phyloP scores from a whole-genome alignment of 2,888 invertebrate species.

The Lepeophtheirus nordmannii region DNA sequence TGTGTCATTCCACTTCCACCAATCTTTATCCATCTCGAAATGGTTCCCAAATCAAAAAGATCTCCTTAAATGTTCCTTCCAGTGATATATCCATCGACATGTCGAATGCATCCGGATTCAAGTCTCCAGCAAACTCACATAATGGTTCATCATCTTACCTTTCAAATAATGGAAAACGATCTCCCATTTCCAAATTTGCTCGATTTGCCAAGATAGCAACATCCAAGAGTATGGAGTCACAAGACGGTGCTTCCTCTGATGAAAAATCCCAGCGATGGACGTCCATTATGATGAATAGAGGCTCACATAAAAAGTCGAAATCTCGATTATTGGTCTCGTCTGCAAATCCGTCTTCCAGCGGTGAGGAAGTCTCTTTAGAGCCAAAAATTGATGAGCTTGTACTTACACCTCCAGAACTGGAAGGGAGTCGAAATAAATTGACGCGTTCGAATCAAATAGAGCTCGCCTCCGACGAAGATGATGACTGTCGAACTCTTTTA shows the following conservation, averaged over 20 bases:
- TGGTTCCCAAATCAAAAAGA: not conserved
- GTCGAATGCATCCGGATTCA: not conserved
- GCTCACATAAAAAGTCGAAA: not conserved
- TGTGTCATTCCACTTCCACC: not conserved
- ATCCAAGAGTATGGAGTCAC: not conserved
- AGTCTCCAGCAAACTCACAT: not conserved
- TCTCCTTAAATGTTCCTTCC: not conserved
- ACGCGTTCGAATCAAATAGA: slow-evolving; percentile 2
- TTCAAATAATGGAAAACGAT: not conserved
- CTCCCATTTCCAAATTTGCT: not conserved
- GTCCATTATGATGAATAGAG: slow-evolving; percentile 1
- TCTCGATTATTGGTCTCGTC: not conserved
- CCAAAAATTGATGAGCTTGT: not conserved
- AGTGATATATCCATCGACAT: slow-evolving; percentile 6
- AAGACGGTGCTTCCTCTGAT: not conserved
- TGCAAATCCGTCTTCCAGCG: not conserved
- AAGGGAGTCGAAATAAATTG: not conserved
- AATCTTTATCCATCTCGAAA: not conserved
- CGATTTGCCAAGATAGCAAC: not conserved
- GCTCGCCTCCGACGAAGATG: not conserved
- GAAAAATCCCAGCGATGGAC: not conserved
- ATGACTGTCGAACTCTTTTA: slow-evolving; percentile 6
- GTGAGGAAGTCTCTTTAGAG: not conserved
- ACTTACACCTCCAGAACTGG: not conserved
- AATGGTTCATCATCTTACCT: not conserved